phyloP scores from a whole-genome alignment of 2,113 vertebrate genomes.

The Epinephelus cyanopodus region DNA sequence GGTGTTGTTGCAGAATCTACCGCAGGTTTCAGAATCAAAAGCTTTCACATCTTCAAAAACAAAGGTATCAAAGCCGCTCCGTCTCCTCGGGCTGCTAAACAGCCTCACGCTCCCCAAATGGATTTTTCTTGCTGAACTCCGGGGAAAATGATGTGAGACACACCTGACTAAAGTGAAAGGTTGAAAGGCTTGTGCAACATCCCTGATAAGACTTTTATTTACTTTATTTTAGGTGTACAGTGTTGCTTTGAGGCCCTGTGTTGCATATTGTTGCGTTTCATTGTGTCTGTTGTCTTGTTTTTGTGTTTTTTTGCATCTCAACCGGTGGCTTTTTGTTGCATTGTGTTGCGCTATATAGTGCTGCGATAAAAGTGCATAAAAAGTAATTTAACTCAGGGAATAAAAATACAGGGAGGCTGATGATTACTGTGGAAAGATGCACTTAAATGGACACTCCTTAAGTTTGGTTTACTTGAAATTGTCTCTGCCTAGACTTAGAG shows the following conservation, averaged over 20 bases:
- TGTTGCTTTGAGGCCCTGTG: slow-evolving; percentile 12
- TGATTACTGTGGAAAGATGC: not conserved
- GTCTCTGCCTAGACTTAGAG: not conserved
- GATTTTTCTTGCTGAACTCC: slow-evolving; percentile 45
- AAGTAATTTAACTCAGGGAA: not conserved
- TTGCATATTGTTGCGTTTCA: slow-evolving; percentile 46
- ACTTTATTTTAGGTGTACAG: not conserved
- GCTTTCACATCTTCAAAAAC: slow-evolving; percentile 72
- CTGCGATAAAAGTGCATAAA: not conserved
- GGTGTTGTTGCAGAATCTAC: slow-evolving; percentile 63
- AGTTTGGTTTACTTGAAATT: not conserved
- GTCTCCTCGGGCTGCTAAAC: slow-evolving; percentile 61
- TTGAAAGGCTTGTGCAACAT: slow-evolving; percentile 54
- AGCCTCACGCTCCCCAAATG: slow-evolving; percentile 19
- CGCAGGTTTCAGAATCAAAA: slow-evolving; percentile 76
- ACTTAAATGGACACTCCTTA: not conserved
- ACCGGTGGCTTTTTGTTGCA: slow-evolving; percentile 3
- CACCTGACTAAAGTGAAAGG: slow-evolving; percentile 46
- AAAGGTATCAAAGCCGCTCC: slow-evolving; percentile 65
- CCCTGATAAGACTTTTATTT: slow-evolving; percentile 39
- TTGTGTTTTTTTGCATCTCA: not conserved
- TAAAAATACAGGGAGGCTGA: too few relatives aligned
- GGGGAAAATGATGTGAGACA: slow-evolving; percentile 44
- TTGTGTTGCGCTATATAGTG: slow-evolving; percentile 15
- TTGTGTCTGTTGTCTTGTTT: slow-evolving; percentile 16